Percentiles rank a stretch among this genome's conserved stretches.
These are phyloP conservation scores for Turdus rufiventris DNA, from an alignment of 2,113 vertebrate species.

Conservation along the genomic window DNA sequence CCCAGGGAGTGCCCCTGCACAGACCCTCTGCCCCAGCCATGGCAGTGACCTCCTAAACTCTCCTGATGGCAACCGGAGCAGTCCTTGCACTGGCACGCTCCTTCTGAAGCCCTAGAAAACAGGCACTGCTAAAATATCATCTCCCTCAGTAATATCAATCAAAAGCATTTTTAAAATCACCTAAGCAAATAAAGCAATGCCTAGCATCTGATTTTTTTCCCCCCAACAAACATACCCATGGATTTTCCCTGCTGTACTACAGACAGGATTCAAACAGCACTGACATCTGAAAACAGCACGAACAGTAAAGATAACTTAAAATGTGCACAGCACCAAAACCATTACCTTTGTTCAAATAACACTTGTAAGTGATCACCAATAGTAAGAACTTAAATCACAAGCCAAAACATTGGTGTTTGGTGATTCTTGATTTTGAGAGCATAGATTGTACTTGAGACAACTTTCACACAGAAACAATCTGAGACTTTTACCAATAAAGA, in stretches of 20 bases:
- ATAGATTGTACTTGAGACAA: background rate
- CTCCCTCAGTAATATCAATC: background rate
- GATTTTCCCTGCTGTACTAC: background rate
- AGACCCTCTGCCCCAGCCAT: background rate
- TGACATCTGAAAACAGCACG: background rate
- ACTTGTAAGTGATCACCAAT: background rate
- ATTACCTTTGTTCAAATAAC: background rate
- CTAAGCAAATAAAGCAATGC: background rate
- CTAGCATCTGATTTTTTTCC: background rate
- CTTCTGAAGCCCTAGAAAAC: background rate
- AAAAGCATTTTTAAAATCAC: background rate
- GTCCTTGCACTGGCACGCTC: too few relatives aligned
- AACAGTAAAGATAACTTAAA: background rate
- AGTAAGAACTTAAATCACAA: background rate
- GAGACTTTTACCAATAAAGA: background rate
- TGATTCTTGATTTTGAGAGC: background rate
- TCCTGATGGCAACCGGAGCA: rapidly evolving
- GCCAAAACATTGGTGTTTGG: background rate
- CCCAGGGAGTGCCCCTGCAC: background rate
- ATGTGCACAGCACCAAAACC: background rate
- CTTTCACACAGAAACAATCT: background rate
- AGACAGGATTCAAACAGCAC: background rate
- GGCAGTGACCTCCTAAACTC: background rate
- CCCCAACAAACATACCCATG: background rate
- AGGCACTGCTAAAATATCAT: background rate